phyloP scores from a whole-genome alignment of 2,113 vertebrate genomes.

The Podocnemis expansa region DNA sequence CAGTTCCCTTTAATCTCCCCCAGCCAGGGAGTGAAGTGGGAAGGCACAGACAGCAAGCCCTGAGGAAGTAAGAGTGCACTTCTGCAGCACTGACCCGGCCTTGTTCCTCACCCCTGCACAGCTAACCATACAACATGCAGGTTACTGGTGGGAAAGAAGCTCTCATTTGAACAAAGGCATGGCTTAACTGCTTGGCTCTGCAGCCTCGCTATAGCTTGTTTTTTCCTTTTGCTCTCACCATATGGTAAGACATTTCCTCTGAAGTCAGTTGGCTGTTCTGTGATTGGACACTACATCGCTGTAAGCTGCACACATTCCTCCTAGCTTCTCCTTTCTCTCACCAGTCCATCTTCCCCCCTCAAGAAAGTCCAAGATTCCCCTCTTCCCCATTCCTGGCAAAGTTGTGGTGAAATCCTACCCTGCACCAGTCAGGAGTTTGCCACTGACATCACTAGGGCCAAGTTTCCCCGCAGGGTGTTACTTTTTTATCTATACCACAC shows the following conservation, averaged over 20 bases:
- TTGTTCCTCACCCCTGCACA: not conserved
- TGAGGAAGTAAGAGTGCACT: not conserved
- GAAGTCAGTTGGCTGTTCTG: not conserved
- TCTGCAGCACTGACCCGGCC: not conserved
- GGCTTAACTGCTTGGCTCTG: not conserved
- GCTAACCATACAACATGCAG: not conserved
- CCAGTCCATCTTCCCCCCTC: not conserved
- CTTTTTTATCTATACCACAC: not conserved
- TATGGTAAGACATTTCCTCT: not conserved
- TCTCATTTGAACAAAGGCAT: not conserved
- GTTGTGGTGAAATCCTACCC: not conserved
- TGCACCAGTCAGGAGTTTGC: not conserved
- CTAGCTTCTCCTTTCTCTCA: not conserved
- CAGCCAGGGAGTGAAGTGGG: not conserved
- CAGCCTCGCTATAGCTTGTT: not conserved
- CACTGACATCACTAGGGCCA: not conserved
- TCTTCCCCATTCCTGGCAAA: not conserved
- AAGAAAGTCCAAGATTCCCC: not conserved
- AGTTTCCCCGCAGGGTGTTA: not conserved
- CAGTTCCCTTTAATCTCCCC: not conserved
- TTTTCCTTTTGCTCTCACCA: not conserved
- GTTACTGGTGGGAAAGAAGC: not conserved
- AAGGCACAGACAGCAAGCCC: not conserved
- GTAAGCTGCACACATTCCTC: not conserved
- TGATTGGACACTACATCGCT: not conserved